These are phyloP conservation scores for Erebia ligea DNA, from an alignment of 2,888 invertebrate species.

Conservation along the genomic window DNA sequence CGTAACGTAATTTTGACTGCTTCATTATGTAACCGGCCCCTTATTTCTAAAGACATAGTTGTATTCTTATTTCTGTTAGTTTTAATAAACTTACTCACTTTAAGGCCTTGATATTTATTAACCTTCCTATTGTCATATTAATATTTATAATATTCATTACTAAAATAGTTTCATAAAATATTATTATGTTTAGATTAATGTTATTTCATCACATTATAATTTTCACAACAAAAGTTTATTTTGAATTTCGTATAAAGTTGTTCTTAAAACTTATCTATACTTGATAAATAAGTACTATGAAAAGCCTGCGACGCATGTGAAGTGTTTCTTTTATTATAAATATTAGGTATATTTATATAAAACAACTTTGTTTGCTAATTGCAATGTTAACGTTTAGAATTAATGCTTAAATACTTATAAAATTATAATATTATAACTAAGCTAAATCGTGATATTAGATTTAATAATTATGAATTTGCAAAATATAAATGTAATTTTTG, in stretches of 20 bases:
- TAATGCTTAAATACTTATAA: conserved; percentile 72
- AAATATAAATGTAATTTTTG: conserved; percentile 79
- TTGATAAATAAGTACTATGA: background rate
- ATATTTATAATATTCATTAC: background rate
- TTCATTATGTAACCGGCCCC: background rate
- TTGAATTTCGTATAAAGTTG: background rate
- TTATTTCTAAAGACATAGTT: background rate
- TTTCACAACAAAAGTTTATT: background rate
- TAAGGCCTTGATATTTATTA: background rate
- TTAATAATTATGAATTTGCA: conserved; percentile 79
- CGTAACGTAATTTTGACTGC: too few relatives aligned
- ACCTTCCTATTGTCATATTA: background rate
- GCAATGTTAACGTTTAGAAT: conserved; percentile 68
- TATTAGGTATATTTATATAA: conserved; percentile 1
- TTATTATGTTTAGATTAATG: background rate
- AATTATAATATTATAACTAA: conserved; percentile 60
- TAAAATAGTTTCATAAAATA: background rate
- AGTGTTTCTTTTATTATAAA: conserved; percentile 11
- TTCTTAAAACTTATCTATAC: too few relatives aligned
- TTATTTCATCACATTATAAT: conserved; percentile 3
- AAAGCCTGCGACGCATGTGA: conserved; percentile 2
- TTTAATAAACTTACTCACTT: too few relatives aligned
- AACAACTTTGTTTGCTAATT: conserved; percentile 51
- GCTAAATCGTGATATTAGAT: conserved; percentile 84
- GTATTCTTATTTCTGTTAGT: conserved; percentile 17